Evolutionary conservation across 2,113 vertebrate species (phyloP).

Genomic region (Callocephalon fimbriatum): DNA sequence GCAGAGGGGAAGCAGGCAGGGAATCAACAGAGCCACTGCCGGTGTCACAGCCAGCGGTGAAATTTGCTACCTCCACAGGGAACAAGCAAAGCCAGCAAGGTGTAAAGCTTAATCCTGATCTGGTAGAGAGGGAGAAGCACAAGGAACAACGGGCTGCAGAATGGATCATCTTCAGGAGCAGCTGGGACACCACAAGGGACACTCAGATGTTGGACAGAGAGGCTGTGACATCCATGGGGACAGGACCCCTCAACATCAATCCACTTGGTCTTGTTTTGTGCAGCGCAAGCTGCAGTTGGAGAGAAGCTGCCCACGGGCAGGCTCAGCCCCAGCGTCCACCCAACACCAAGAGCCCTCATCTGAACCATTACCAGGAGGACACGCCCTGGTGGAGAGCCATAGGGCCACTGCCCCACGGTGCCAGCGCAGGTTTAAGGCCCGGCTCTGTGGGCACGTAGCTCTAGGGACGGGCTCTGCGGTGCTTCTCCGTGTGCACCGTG

Average conservation of each 20-base stretch:
- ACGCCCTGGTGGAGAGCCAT: rapidly evolving
- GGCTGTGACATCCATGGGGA: not conserved
- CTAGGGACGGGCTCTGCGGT: not conserved
- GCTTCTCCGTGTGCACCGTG: no score
- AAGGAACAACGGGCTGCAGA: not conserved
- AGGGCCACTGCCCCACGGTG: not conserved
- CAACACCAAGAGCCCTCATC: not conserved
- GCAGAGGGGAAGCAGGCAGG: not conserved
- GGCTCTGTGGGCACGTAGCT: not conserved
- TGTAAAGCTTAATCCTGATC: not conserved
- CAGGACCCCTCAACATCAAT: not conserved
- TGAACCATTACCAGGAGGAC: not conserved
- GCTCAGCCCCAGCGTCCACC: rapidly evolving
- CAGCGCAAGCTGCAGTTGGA: rapidly evolving
- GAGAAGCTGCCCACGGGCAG: not conserved
- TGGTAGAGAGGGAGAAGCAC: not conserved
- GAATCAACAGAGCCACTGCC: not conserved
- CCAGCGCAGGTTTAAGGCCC: not conserved
- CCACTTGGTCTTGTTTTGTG: rapidly evolving
- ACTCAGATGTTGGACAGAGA: not conserved
- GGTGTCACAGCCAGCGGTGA: rapidly evolving
- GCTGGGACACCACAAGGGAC: not conserved
- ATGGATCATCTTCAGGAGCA: not conserved
- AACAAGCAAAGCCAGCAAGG: not conserved
- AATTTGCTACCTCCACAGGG: not conserved